Conservation (phyloP, 2,113 vertebrate species). For the Paradisaea rubra region DNA sequence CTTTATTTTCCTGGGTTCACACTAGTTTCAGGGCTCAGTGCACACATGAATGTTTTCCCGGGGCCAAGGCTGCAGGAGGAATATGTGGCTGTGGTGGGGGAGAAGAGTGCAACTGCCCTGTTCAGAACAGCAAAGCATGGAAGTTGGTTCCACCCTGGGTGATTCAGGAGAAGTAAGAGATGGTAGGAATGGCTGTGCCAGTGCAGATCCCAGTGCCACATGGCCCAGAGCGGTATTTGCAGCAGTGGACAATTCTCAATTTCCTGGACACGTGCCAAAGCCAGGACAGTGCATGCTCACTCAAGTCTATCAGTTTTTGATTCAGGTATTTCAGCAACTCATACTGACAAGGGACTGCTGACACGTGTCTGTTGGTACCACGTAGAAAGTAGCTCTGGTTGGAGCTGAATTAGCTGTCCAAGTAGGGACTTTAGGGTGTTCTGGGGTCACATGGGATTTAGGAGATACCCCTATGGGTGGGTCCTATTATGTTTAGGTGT, state of each 20-base stretch:
- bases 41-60: not conserved
- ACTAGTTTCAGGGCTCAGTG: not conserved
- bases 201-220: not conserved
- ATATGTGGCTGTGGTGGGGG: not conserved
- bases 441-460: not conserved
- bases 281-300: not conserved
- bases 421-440: not conserved
- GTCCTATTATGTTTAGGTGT: not conserved
- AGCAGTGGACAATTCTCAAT: not conserved
- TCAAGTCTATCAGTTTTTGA: not conserved
- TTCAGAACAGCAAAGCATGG: not conserved
- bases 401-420: not conserved
- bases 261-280: not conserved
- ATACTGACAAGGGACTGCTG: not conserved
- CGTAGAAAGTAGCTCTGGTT: not conserved
- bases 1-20: not conserved
- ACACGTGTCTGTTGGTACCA: rapidly evolving
- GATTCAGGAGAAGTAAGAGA: not conserved
- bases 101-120: not conserved
- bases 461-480: not conserved
- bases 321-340: not conserved
- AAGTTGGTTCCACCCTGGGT: rapidly evolving
- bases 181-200: not conserved
- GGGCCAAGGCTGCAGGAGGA: not conserved
- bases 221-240: not conserved